These are phyloP conservation scores for Neopipo cinnamomea DNA, from an alignment of 2,113 vertebrate genomes.

Conservation along the genomic window DNA sequence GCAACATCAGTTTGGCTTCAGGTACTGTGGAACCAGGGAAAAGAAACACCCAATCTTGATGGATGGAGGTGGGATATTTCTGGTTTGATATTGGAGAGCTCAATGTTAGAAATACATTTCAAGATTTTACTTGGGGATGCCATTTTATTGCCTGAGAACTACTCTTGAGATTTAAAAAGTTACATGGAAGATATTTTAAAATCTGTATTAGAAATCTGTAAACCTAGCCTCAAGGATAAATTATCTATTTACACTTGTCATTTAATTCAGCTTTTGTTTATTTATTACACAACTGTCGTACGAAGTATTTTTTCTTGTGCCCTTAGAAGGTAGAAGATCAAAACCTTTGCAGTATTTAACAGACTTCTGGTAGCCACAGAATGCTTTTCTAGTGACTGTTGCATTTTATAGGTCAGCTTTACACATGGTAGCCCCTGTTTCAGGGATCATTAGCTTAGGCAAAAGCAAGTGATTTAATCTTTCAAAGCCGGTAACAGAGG, in stretches of 20 bases:
- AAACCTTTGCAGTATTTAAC: not conserved
- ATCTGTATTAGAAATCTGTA: not conserved
- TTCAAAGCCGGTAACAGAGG: not conserved
- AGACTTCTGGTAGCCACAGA: not conserved
- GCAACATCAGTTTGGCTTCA: not conserved
- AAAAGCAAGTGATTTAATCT: not conserved
- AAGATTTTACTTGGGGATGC: not conserved
- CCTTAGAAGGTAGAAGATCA: not conserved
- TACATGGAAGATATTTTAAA: not conserved
- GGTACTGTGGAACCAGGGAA: not conserved
- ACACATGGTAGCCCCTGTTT: not conserved
- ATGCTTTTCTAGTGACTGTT: not conserved
- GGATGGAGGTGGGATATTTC: not conserved
- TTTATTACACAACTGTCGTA: not conserved
- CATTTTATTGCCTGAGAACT: not conserved
- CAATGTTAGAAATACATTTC: not conserved
- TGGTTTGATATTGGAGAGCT: not conserved
- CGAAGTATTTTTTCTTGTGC: not conserved
- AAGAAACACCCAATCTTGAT: not conserved
- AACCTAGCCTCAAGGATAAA: not conserved
- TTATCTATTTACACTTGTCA: not conserved
- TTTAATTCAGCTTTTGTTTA: not conserved
- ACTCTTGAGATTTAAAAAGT: not conserved
- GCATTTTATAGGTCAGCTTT: not conserved
- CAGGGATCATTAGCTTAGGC: not conserved